A percentile compares a stretch with the other conserved stretches of the same genome.
phyloP scores from a whole-genome alignment of 2,888 invertebrate genomes.

The Melanostoma scalare region DNA sequence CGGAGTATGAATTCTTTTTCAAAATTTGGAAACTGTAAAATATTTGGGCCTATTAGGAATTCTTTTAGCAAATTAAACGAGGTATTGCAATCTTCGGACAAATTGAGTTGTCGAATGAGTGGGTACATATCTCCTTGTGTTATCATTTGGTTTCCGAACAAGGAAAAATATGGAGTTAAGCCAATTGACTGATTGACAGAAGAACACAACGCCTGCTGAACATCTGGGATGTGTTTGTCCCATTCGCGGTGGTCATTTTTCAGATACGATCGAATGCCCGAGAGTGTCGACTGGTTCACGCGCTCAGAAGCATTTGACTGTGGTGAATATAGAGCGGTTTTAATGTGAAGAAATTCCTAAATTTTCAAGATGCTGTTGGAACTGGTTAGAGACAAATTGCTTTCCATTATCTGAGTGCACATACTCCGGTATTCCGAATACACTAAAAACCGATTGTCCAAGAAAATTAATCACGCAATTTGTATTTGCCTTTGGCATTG shows the following conservation, averaged over 20 bases:
- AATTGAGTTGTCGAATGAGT: conserved; percentile 15
- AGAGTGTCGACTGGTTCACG: conserved; percentile 76
- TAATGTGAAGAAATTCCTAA: conserved; percentile 36
- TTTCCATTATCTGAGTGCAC: conserved; percentile 75
- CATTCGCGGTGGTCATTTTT: conserved; percentile 61
- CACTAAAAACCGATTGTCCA: not conserved
- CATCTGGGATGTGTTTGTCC: conserved; percentile 47
- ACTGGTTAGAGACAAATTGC: conserved; percentile 67
- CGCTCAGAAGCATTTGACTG: conserved; percentile 78
- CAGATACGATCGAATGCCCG: conserved; percentile 73
- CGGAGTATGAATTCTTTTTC: no score
- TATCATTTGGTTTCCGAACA: no score
- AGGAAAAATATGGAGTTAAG: not conserved
- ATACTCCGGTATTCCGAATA: conserved; percentile 74
- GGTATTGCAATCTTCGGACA: no score
- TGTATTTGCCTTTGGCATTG: conserved; percentile 51
- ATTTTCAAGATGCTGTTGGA: conserved; percentile 34
- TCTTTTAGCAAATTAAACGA: no score
- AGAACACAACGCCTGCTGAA: conserved; percentile 44
- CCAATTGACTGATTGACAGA: conserved; percentile 42
- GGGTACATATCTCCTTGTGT: conserved; percentile 1
- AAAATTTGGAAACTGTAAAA: no score
- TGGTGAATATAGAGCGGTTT: conserved; percentile 75
- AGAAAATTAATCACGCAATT: conserved; percentile 56
- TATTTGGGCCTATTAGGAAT: no score